These are phyloP conservation scores for Temnothorax curvispinosus DNA, from an alignment of 1,140 invertebrate species.

Conservation along the genomic window DNA sequence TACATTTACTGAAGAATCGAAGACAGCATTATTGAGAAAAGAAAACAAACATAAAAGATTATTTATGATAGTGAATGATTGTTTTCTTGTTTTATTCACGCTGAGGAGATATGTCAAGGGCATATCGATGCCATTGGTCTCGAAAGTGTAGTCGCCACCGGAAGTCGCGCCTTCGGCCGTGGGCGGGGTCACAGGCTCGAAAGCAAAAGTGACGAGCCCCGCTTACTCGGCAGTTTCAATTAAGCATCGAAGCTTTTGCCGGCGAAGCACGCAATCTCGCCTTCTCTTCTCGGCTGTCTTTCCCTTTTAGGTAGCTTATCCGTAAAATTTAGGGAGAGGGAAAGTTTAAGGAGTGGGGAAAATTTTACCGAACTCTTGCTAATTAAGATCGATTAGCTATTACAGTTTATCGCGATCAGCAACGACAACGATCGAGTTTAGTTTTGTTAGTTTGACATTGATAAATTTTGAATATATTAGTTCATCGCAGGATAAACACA, in stretches of 20 bases:
- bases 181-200: not conserved
- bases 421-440: not conserved
- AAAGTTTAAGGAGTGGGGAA: not conserved
- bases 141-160: constrained; percentile 10
- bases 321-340: constrained; percentile 20
- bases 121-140: not conserved
- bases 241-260: constrained; percentile 66
- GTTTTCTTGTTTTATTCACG: not conserved
- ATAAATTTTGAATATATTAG: not conserved
- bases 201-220: constrained; percentile 55
- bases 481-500: not conserved
- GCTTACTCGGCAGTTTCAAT: constrained; percentile 73
- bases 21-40: not conserved
- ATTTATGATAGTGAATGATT: not conserved
- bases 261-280: constrained; percentile 66
- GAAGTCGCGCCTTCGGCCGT: not conserved
- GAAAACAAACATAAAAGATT: not conserved
- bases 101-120: not conserved
- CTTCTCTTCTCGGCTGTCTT: constrained; percentile 31
- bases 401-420: not conserved
- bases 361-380: constrained; percentile 12
- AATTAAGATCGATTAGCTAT: constrained; percentile 34
- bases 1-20: not conserved
- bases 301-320: constrained; percentile 37
- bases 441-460: not conserved